phyloP scores from a whole-genome alignment of 2,113 vertebrate genomes.

The Psittacus erithacus region DNA sequence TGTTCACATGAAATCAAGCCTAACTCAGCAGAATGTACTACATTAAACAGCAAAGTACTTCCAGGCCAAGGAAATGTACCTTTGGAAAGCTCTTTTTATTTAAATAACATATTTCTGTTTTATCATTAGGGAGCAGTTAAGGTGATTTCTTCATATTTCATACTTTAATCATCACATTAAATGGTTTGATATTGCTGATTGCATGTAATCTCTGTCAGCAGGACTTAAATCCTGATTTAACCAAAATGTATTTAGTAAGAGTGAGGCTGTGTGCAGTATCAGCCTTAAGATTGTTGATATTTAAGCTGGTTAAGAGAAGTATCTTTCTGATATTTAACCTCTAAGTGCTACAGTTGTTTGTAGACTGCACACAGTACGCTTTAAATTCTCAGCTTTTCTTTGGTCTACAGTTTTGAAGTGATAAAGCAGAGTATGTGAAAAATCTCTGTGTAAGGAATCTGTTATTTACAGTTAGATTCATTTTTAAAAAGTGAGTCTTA shows the following conservation, averaged over 20 bases:
- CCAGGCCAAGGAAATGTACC: neutral
- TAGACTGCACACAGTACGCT: neutral
- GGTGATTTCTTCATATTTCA: neutral
- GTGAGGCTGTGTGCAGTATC: neutral
- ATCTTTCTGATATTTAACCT: neutral
- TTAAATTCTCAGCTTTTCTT: constrained; percentile 4
- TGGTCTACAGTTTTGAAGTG: neutral
- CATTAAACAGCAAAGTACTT: neutral
- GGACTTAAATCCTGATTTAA: constrained; percentile 21
- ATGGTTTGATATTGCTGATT: neutral
- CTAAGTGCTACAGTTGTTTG: neutral
- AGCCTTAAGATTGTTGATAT: neutral
- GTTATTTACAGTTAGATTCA: neutral
- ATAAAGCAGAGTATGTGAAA: neutral
- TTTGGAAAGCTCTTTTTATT: neutral
- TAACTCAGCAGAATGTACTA: neutral
- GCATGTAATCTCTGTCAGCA: neutral
- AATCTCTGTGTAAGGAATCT: neutral
- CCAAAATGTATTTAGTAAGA: neutral
- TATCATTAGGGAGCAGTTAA: neutral
- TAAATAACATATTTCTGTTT: neutral
- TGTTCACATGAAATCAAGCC: neutral
- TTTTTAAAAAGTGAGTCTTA: neutral
- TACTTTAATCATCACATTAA: neutral
- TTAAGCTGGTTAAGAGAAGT: neutral